phyloP scores from a whole-genome alignment of 2,888 invertebrate genomes.

The Agrotis clavis region DNA sequence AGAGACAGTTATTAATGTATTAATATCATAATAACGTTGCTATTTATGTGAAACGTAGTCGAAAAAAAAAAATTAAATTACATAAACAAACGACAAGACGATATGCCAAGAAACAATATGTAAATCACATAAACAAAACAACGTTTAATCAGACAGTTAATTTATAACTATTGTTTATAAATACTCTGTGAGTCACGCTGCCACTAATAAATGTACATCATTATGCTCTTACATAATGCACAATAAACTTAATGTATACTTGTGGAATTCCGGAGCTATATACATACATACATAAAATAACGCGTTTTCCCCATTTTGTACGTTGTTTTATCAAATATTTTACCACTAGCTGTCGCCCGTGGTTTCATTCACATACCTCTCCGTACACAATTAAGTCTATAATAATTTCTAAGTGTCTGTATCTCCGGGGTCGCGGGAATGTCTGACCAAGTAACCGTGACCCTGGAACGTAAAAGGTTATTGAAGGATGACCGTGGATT shows the following conservation, averaged over 20 bases:
- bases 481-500: too few species aligned
- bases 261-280: background rate
- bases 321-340: background rate
- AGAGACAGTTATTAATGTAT: background rate
- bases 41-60: background rate
- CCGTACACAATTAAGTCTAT: too few species aligned
- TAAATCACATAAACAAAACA: constrained; percentile 1
- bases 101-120: background rate
- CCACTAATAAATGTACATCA: background rate
- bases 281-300: background rate
- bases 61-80: background rate
- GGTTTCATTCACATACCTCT: too few species aligned
- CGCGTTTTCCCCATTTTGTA: background rate
- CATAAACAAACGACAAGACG: background rate
- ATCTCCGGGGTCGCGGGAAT: too few species aligned
- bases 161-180: constrained; percentile 9
- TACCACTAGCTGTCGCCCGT: too few species aligned
- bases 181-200: constrained; percentile 20
- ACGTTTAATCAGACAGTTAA: background rate
- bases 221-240: constrained; percentile 8
- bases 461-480: too few species aligned
- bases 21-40: background rate
- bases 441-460: too few species aligned
- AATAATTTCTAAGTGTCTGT: too few species aligned
- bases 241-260: constrained; percentile 2